Conservation (phyloP, 2,888 invertebrate species). For the Deroplatys truncata region DNA sequence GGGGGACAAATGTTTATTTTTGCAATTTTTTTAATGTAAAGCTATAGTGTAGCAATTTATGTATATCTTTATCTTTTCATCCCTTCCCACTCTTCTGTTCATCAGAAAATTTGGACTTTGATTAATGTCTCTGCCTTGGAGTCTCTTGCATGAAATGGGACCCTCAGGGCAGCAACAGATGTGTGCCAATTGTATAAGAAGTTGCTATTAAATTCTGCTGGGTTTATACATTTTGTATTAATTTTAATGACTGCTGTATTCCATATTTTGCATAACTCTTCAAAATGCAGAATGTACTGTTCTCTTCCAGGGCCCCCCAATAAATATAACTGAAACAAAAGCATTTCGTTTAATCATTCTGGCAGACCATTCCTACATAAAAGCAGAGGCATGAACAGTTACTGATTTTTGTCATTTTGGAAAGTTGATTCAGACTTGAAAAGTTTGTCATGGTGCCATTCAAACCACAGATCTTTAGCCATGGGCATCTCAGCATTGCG, state of each 20-base stretch:
- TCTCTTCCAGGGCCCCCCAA: conserved; percentile 33
- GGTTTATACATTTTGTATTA: conserved; percentile 33
- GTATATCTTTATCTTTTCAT: conserved; percentile 13
- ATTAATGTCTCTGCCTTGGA: conserved; percentile 11
- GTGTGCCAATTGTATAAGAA: conserved; percentile 31
- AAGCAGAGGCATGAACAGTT: background rate
- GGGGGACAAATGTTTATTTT: conserved; percentile 26
- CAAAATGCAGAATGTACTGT: conserved; percentile 31
- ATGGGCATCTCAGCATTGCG: too few relatives aligned
- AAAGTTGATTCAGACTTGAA: too few relatives aligned
- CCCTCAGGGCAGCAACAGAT: conserved; percentile 14
- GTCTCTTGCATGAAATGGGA: conserved; percentile 1
- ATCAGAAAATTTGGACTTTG: background rate
- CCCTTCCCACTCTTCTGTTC: conserved; percentile 7
- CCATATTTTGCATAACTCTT: conserved; percentile 31
- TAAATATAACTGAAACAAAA: conserved; percentile 29
- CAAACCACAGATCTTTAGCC: too few relatives aligned
- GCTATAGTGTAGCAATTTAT: conserved; percentile 21
- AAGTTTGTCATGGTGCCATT: too few relatives aligned
- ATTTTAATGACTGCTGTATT: conserved; percentile 34
- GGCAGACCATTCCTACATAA: background rate
- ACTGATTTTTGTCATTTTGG: too few relatives aligned
- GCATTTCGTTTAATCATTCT: background rate
- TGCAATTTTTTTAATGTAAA: conserved; percentile 23
- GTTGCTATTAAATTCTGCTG: conserved; percentile 27